Percentiles rank a stretch among this genome's conserved stretches.
Conservation (phyloP, 1,140 invertebrate genomes). For the Drosophila busckii region DNA sequence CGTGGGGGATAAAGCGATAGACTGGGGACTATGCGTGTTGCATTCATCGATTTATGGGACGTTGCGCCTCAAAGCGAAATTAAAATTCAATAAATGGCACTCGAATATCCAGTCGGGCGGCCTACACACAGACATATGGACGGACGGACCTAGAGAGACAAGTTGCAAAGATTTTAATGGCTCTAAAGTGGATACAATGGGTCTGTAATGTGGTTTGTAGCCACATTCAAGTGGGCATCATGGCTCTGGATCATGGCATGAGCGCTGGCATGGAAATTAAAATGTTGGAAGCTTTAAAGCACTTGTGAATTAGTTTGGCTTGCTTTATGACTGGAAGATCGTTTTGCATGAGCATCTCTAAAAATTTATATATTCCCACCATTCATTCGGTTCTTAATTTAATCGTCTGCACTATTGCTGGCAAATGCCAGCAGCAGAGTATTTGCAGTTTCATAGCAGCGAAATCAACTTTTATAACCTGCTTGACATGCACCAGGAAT, state of each 20-base stretch:
- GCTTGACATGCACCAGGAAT: conserved; percentile 46
- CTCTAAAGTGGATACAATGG: conserved; percentile 16
- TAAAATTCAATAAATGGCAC: conserved; percentile 63
- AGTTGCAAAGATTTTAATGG: conserved; percentile 40
- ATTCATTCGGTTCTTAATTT: no score
- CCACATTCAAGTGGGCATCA: background rate
- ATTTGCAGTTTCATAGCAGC: conserved; percentile 17
- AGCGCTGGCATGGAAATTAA: no score
- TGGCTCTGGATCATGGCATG: no score
- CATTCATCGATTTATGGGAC: conserved; percentile 50
- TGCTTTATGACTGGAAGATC: no score
- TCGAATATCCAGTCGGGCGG: conserved; percentile 36
- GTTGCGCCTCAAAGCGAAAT: conserved; percentile 49
- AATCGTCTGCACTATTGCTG: no score
- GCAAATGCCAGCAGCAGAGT: conserved; percentile 8
- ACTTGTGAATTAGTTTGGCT: no score
- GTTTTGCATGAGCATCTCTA: background rate
- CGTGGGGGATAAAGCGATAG: background rate
- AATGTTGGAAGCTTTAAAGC: no score
- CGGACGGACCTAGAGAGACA: conserved; percentile 36
- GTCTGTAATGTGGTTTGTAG: conserved; percentile 29
- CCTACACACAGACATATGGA: conserved; percentile 41
- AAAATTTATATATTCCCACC: no score
- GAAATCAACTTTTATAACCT: conserved; percentile 36
- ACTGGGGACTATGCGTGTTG: conserved; percentile 17